A percentile compares a stretch with the other conserved stretches of the same genome.
Conservation (phyloP, 1,140 invertebrate genomes). For the Ptiloglossa arizonensis region DNA sequence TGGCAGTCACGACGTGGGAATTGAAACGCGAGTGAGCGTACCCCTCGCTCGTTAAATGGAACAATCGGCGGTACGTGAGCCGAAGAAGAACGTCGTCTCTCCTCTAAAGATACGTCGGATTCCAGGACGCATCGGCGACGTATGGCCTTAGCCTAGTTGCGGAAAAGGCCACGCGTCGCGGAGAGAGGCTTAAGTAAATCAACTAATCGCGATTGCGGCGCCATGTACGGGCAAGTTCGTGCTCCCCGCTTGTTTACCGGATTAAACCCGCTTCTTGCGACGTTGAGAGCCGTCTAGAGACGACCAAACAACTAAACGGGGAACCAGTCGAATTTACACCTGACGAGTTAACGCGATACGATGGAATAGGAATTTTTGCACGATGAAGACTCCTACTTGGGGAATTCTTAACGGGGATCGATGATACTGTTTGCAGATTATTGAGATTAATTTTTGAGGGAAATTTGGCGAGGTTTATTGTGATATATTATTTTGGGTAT, state of each 20-base stretch:
- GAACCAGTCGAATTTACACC: too few relatives aligned
- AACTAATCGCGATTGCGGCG: constrained; percentile 25
- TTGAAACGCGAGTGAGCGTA: constrained; percentile 1
- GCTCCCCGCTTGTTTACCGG: background rate
- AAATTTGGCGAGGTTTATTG: too few relatives aligned
- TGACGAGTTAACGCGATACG: too few relatives aligned
- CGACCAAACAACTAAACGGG: too few relatives aligned
- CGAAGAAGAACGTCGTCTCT: constrained; percentile 18
- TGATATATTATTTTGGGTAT: too few relatives aligned
- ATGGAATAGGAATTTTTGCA: too few relatives aligned
- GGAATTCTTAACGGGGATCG: too few relatives aligned
- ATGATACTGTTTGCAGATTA: too few relatives aligned
- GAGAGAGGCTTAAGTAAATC: constrained; percentile 25
- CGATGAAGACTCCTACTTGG: too few relatives aligned
- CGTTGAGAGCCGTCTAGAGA: too few relatives aligned
- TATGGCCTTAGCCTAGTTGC: constrained; percentile 53
- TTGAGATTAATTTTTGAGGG: too few relatives aligned
- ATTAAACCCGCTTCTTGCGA: background rate
- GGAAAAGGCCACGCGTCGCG: constrained; percentile 19
- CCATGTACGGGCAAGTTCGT: constrained; percentile 12
- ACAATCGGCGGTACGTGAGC: constrained; percentile 18
- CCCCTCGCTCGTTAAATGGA: constrained; percentile 23
- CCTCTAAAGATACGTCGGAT: constrained; percentile 27
- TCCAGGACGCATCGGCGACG: constrained; percentile 37
- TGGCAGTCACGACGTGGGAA: background rate